These are phyloP conservation scores for Aromia moschata DNA, from an alignment of 2,888 invertebrate species.

Conservation along the genomic window DNA sequence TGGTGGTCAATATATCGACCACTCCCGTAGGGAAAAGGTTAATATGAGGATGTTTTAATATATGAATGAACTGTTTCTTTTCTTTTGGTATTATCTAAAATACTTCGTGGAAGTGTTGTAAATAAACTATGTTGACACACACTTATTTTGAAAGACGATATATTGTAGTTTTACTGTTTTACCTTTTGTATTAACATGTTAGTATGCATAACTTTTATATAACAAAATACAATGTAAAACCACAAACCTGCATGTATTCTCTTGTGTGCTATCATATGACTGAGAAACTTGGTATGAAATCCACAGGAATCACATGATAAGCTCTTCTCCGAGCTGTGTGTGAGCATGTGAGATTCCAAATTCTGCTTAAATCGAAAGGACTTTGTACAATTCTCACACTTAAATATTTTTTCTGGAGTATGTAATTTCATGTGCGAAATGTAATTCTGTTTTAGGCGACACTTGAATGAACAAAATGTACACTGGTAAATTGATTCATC, in stretches of 20 bases:
- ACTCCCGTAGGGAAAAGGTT: no score
- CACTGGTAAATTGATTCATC: constrained; percentile 65
- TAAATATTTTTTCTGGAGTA: constrained; percentile 67
- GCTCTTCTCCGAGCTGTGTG: constrained; percentile 67
- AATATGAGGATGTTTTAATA: no score
- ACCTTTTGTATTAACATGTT: no score
- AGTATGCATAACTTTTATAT: no score
- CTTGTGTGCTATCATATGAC: constrained; percentile 72
- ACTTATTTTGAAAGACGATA: no score
- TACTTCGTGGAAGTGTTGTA: no score
- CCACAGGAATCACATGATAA: constrained; percentile 74
- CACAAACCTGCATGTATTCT: constrained; percentile 69
- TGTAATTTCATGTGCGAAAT: constrained; percentile 69
- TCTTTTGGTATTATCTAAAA: no score
- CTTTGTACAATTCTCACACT: constrained; percentile 69
- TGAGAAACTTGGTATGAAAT: constrained; percentile 73
- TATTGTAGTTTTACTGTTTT: no score
- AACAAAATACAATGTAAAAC: no score
- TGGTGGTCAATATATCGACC: no score
- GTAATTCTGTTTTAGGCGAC: constrained; percentile 68
- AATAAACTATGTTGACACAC: no score
- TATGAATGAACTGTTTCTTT: no score
- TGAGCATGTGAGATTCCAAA: constrained; percentile 68
- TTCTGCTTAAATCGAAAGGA: constrained; percentile 69
- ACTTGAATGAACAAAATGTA: constrained; percentile 68